These are phyloP conservation scores for Cataglyphis livida DNA, from an alignment of 2,888 invertebrate genomes.

Conservation along the genomic window DNA sequence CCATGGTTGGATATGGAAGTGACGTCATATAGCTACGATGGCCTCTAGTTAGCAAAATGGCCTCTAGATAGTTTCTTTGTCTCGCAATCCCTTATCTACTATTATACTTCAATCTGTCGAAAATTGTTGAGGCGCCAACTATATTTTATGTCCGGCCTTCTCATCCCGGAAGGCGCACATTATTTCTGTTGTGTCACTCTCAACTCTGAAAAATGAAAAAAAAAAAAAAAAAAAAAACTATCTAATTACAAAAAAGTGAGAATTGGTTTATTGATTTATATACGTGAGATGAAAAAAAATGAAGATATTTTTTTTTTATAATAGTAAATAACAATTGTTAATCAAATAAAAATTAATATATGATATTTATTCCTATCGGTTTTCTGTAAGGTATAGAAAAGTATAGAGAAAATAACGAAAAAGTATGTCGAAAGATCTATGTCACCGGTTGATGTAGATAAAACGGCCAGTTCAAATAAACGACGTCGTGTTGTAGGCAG, in stretches of 20 bases:
- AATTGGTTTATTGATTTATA: background rate
- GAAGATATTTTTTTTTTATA: background rate
- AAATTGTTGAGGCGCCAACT: background rate
- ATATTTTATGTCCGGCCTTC: background rate
- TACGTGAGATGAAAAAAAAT: background rate
- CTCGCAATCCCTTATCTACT: slow-evolving; percentile 58
- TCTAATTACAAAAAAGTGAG: background rate
- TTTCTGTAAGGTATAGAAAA: background rate
- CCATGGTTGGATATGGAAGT: slow-evolving; percentile 84
- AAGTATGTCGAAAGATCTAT: background rate
- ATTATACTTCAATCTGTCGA: background rate
- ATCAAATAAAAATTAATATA: background rate
- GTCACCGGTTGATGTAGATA: slow-evolving; percentile 39
- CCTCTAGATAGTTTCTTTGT: slow-evolving; percentile 82
- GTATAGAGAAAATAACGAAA: background rate
- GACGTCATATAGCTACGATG: slow-evolving; percentile 87
- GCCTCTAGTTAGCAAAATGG: slow-evolving; percentile 88
- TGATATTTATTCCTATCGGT: background rate
- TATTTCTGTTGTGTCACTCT: background rate
- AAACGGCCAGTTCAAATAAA: slow-evolving; percentile 73
- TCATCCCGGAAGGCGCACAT: background rate
- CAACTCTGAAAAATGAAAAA: background rate
- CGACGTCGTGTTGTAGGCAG: slow-evolving; percentile 71
- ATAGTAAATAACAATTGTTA: slow-evolving; percentile 14
- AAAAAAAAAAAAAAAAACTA: background rate